Evolutionary conservation across 2,113 vertebrate species (phyloP).

Genomic region (Xenopus borealis): DNA sequence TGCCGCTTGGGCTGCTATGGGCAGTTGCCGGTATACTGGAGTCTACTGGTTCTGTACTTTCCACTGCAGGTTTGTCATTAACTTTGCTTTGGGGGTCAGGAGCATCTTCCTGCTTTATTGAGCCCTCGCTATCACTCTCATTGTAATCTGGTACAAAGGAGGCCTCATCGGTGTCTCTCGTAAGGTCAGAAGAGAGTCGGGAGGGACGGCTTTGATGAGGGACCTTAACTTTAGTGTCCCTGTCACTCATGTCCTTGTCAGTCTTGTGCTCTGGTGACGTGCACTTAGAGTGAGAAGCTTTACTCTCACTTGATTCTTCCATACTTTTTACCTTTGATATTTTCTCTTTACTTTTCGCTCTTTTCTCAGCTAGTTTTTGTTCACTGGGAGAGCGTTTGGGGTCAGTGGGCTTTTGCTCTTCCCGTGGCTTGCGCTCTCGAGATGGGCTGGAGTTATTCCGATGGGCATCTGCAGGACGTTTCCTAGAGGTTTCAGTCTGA

Average conservation of each 20-base stretch:
- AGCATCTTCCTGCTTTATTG: constrained; percentile 66
- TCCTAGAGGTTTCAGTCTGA: constrained; percentile 62
- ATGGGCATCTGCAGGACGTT: constrained; percentile 59
- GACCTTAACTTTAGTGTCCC: constrained; percentile 63
- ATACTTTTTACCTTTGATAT: constrained; percentile 60
- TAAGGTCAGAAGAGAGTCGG: constrained; percentile 77
- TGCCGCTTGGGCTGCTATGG: constrained; percentile 53
- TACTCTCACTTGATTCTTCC: constrained; percentile 56
- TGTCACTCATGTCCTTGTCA: constrained; percentile 65
- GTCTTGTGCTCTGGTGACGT: constrained; percentile 56
- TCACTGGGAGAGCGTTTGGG: constrained; percentile 61
- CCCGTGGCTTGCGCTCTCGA: constrained; percentile 61
- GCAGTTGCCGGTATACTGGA: constrained; percentile 4
- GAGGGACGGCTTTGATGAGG: constrained; percentile 58
- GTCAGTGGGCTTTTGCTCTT: constrained; percentile 65
- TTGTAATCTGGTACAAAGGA: constrained; percentile 98
- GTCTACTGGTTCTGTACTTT: not conserved
- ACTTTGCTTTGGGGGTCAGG: constrained; percentile 16
- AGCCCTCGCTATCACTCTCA: constrained; percentile 86
- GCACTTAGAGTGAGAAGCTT: constrained; percentile 44
- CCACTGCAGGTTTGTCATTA: not conserved
- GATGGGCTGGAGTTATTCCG: constrained; percentile 61
- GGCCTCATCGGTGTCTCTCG: constrained; percentile 90
- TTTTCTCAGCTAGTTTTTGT: constrained; percentile 62
- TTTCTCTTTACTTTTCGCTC: constrained; percentile 63